Evolutionary conservation across 1,140 invertebrate genomes (phyloP), one percentile per base, ranked within the genome.

Genomic region (Lineus longissimus): DNA sequence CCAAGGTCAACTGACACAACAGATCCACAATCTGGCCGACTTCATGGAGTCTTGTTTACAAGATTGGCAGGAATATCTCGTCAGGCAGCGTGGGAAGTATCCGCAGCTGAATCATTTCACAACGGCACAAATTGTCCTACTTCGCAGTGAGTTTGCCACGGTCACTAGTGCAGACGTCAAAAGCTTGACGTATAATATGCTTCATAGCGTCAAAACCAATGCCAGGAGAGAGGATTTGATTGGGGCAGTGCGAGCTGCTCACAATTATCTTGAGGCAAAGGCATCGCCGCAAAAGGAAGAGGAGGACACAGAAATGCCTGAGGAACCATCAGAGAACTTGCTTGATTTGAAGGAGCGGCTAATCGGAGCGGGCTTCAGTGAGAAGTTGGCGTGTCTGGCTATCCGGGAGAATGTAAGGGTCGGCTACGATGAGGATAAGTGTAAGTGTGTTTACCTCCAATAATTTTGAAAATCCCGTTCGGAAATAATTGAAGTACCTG

Each of bases 61-160:
- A 29, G 68, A 75, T 19, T 79, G 77, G 76, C 27, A 70, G 23
- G 2, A 70, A 13, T 69, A 78, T 43, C 68, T 78, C 13, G 66
- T 67, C 23, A 31, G 64, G 4, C 72, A 73, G 58, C 60, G 77
- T 23, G 45, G 66, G 9, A 60, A 73, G 57, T 77, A 68, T 59
- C 63, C 62, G 19, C 59, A 69, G 17, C 61, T 79, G 61, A 79
- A 79, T 55, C 68, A 69, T 55, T 78, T 69, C 63, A 79, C 72
- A 27, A 73, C 71, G 47, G 70, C 73, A 25, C 76, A 78, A 59
- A 63, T 76, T 55, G 75, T 79, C 0, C 70, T 77, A 27, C 68
- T 79, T 11, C 70, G 75, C 55, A 59, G 66, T 63, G 70, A 76
- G 27, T 55, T 79, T 22, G 69, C 73, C 9, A 69, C 70, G 57